Conservation (phyloP, 53 echinoderm and acorn worm species). For the Zoroaster sp. region DNA sequence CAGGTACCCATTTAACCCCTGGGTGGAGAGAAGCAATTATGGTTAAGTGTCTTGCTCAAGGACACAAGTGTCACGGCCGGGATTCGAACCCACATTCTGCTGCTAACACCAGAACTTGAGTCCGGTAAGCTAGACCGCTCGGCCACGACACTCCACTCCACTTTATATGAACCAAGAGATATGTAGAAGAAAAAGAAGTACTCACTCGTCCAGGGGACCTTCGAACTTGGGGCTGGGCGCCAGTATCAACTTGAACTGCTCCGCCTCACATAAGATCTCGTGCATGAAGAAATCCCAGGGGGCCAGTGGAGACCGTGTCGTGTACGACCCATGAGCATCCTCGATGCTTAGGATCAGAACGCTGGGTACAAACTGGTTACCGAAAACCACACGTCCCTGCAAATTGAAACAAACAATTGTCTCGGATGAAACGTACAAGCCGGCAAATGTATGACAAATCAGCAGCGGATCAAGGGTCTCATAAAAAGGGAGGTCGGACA, state of each 20-base stretch:
- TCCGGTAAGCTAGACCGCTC: too few species aligned
- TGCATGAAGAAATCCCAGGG: slow-evolving; percentile 85
- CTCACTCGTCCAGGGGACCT: slow-evolving; percentile 83
- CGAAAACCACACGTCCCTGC: slow-evolving; percentile 88
- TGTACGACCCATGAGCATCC: slow-evolving; percentile 82
- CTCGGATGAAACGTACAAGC: too few species aligned
- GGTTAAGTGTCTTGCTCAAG: too few species aligned
- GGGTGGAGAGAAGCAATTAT: too few species aligned
- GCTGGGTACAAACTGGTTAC: slow-evolving; percentile 81
- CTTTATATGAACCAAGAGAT: not conserved
- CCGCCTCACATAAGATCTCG: slow-evolving; percentile 88
- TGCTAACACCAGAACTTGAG: too few species aligned
- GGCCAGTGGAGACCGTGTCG: slow-evolving; percentile 68
- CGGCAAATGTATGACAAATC: too few species aligned
- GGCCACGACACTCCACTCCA: too few species aligned
- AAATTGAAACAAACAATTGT: not conserved
- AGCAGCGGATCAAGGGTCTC: too few species aligned
- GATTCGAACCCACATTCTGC: too few species aligned
- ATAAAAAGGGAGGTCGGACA: too few species aligned
- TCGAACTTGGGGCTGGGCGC: slow-evolving; percentile 90
- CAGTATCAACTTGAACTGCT: slow-evolving; percentile 78
- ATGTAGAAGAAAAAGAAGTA: not conserved
- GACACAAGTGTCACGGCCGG: too few species aligned
- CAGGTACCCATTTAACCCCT: too few species aligned
- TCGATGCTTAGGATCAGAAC: slow-evolving; percentile 82